Base-by-base conservation (phyloP, 2,888 invertebrate genomes). In the Amaurobius ferox region DNA sequence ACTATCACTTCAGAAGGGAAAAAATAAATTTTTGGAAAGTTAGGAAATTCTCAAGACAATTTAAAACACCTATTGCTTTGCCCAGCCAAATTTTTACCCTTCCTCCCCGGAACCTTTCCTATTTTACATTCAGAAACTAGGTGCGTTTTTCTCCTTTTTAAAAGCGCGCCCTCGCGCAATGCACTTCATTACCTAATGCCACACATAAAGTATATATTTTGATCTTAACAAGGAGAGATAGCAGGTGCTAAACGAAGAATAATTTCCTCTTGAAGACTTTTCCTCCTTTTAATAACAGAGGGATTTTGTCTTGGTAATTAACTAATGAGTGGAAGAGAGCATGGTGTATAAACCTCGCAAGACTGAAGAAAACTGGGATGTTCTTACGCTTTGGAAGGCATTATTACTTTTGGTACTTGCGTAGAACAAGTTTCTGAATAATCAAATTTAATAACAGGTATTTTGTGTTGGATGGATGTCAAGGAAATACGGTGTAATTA, bases 211-310 rank as follows among this genome's bases (percentile, higher is more conserved):
- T 23, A 23, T 55, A 3, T 55, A 55, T 55, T 55, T 55, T 55
- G 55, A 55, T 55, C 55, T 55, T 23, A 55, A 55, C 55, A 55
- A 55, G 55, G 55, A 55, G 23, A 55, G 55, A 23, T 55, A 55
- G 55, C 55, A 55, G 55, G 5, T 55, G 55, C 55, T 23, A 23
- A 19, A 7, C 23, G 23, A 55, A 55, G 23, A 55, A 55, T 23
- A 55, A 23, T 55, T 55, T 55, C 55, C 55, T 16, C 13, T n/a
- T 44, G 9, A 7, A 16, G 44, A 16, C 44, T 44, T 16, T 44
- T 44, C 23, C 55, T 55, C 19, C 19, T 55, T 55, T 55, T 55
- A 55, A 55, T 55, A 55, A 55, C 23, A 55, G 44, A n/a, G 55
- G 16, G 5, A 16, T 23, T 55, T 3, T 55, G 55, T 16, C n/a